phyloP scores from a whole-genome alignment of 2,888 invertebrate species.

The Bellardia bayeri region DNA sequence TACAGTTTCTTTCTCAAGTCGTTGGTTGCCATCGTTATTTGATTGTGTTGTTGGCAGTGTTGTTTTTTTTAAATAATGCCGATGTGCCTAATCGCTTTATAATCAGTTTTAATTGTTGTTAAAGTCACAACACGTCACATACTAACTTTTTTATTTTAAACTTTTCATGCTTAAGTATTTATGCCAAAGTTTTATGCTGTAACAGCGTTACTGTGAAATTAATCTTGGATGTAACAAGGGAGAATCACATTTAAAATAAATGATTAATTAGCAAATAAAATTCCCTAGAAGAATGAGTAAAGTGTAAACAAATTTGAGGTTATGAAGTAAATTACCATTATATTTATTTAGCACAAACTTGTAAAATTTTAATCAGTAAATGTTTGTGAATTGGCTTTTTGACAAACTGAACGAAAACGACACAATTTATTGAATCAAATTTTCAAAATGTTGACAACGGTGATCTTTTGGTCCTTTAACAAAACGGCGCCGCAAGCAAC shows the following conservation, averaged over 20 bases:
- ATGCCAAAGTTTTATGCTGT: background rate
- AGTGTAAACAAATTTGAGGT: no score
- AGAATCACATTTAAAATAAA: background rate
- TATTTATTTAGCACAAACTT: no score
- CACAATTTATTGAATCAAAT: no score
- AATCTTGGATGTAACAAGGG: background rate
- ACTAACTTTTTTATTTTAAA: background rate
- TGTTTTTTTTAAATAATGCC: background rate
- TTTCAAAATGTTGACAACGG: no score
- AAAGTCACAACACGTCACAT: slow-evolving; percentile 8
- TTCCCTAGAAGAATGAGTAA: no score
- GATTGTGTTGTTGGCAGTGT: background rate
- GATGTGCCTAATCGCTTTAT: slow-evolving; percentile 66
- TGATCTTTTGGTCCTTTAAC: no score
- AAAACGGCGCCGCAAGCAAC: no score
- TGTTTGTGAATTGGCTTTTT: no score
- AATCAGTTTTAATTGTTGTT: slow-evolving; percentile 59
- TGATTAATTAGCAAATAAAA: slow-evolving; percentile 32
- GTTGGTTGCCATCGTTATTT: background rate
- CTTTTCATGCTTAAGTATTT: slow-evolving; percentile 8
- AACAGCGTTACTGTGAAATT: slow-evolving; percentile 23
- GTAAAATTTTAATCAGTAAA: no score
- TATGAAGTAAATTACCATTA: no score
- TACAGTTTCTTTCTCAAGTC: background rate
- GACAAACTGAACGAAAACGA: no score